These are phyloP conservation scores for Eupsittula cactorum DNA, from an alignment of 2,113 vertebrate genomes.

Conservation along the genomic window DNA sequence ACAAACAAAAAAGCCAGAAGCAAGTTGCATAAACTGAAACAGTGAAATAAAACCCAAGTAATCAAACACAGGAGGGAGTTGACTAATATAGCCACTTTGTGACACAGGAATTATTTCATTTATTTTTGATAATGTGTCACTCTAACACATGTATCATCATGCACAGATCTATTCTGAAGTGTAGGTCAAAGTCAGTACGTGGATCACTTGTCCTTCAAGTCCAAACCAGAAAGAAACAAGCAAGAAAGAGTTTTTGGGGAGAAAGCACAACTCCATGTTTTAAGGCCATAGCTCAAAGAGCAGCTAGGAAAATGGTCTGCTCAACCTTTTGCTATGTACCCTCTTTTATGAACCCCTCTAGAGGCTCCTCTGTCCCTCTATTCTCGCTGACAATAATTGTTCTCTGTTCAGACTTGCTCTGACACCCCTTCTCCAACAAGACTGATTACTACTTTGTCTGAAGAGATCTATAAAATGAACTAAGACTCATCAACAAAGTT, in stretches of 20 bases:
- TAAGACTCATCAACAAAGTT: constrained; percentile 28
- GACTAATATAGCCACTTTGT: rapidly evolving
- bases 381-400: not conserved
- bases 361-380: not conserved
- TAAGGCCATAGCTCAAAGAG: not conserved
- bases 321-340: not conserved
- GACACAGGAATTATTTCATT: not conserved
- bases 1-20: not conserved
- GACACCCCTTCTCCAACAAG: constrained; percentile 10
- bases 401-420: not conserved
- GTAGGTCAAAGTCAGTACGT: not conserved
- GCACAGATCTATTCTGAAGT: not conserved
- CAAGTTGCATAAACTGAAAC: not conserved
- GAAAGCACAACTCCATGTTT: not conserved
- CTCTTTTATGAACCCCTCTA: not conserved
- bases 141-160: not conserved
- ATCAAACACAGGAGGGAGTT: not conserved
- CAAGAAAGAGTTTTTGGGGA: not conserved
- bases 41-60: not conserved
- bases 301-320: not conserved
- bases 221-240: not conserved
- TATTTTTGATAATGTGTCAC: not conserved
- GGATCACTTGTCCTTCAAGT: not conserved
- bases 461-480: not conserved
- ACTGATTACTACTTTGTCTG: constrained; percentile 22